A percentile compares a stretch with the other conserved stretches of the same genome.
phyloP scores from a whole-genome alignment of 2,113 vertebrate genomes.

The Pluvialis apricaria region DNA sequence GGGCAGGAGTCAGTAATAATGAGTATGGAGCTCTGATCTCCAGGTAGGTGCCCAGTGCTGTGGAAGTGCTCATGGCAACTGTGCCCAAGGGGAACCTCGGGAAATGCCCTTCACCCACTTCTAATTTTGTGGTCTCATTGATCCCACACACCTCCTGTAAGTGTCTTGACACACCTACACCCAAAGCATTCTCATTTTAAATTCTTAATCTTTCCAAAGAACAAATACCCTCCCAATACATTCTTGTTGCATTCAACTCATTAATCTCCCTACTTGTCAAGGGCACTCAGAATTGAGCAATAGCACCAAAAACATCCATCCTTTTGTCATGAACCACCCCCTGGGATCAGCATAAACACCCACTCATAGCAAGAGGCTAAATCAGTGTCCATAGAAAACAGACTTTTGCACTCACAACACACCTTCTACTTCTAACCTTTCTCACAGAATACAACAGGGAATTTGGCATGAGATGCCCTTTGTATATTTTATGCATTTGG shows the following conservation, averaged over 20 bases:
- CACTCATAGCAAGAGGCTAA: background rate
- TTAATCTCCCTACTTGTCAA: constrained; percentile 39
- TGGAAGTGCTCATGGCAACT: background rate
- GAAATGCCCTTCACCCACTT: background rate
- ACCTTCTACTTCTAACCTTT: background rate
- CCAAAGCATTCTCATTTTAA: background rate
- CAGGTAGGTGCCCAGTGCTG: too few species aligned
- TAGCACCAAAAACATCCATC: background rate
- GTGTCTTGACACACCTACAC: background rate
- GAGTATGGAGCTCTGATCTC: background rate
- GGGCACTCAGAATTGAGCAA: background rate
- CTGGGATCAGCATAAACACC: background rate
- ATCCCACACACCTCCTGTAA: background rate
- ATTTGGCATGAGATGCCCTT: background rate
- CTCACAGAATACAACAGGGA: background rate
- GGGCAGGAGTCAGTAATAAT: background rate
- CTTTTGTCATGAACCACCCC: background rate
- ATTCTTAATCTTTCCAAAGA: constrained; percentile 12
- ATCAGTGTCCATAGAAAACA: background rate
- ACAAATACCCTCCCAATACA: background rate
- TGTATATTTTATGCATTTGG: background rate
- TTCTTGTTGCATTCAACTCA: background rate
- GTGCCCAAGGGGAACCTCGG: background rate
- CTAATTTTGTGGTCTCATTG: background rate
- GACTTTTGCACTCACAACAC: background rate